These are phyloP conservation scores for Premnoplex brunnescens DNA, from an alignment of 2,797 vertebrate genomes.

Conservation along the genomic window DNA sequence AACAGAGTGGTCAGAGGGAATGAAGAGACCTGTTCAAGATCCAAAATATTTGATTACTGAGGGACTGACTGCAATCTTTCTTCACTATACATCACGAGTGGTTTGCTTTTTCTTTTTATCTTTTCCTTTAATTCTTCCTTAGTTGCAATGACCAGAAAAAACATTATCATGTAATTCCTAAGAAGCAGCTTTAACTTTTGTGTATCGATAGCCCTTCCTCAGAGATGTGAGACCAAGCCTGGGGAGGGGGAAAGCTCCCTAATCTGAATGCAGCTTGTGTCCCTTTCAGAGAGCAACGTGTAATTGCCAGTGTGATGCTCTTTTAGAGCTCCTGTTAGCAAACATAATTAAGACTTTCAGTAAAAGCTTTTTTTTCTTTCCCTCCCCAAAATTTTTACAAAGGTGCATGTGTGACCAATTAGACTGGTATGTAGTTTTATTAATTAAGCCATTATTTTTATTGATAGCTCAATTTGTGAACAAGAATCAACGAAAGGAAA, in stretches of 20 bases:
- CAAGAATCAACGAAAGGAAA: slow-evolving; percentile 17
- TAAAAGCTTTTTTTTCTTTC: slow-evolving; percentile 43
- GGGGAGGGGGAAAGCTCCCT: neutral
- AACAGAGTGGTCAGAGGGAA: neutral
- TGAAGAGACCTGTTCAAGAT: neutral
- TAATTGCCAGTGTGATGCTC: slow-evolving; percentile 57
- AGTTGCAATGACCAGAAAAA: neutral
- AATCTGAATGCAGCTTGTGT: slow-evolving; percentile 55
- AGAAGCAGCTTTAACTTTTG: neutral
- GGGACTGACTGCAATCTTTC: neutral
- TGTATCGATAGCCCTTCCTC: neutral
- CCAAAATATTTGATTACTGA: neutral
- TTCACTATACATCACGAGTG: neutral
- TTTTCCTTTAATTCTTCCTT: neutral
- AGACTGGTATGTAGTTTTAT: slow-evolving; percentile 40
- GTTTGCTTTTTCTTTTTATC: neutral
- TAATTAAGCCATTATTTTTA: slow-evolving; percentile 53
- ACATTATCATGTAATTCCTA: neutral
- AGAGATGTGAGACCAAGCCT: neutral
- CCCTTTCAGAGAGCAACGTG: slow-evolving; percentile 25
- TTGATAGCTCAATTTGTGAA: slow-evolving; percentile 51
- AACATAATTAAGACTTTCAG: slow-evolving; percentile 70
- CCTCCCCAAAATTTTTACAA: slow-evolving; percentile 45
- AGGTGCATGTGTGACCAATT: slow-evolving; percentile 58
- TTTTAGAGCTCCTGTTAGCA: slow-evolving; percentile 61